Evolutionary conservation across 1,140 invertebrate genomes (phyloP).

Genomic region (Araneus ventricosus): DNA sequence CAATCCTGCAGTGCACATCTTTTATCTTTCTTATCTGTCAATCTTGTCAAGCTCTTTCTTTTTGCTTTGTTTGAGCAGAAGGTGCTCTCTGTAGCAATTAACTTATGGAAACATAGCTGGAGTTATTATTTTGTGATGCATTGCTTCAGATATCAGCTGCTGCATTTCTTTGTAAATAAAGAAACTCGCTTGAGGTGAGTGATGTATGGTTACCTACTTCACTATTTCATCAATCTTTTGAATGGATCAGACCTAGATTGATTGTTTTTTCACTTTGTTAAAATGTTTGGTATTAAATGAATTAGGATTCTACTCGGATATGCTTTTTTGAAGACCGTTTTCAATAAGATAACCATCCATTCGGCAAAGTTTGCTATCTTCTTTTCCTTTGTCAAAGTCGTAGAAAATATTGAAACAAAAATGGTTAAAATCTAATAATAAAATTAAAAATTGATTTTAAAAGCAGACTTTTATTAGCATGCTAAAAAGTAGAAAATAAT

Average conservation of each 20-base stretch:
- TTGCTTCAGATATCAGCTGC: background rate
- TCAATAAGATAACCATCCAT: too few species aligned
- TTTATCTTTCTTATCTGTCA: background rate
- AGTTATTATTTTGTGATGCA: background rate
- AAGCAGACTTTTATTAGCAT: too few species aligned
- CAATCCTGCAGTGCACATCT: background rate
- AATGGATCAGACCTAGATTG: background rate
- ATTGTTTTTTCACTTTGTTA: too few species aligned
- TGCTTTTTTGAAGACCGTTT: too few species aligned
- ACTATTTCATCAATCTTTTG: background rate
- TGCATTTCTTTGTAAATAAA: background rate
- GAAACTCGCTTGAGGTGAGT: background rate
- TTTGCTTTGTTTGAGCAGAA: background rate
- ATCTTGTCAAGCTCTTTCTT: conserved; percentile 2
- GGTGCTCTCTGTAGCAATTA: background rate
- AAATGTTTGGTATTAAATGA: too few species aligned
- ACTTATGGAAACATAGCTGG: background rate
- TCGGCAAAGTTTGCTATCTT: too few species aligned
- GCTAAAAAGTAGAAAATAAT: too few species aligned
- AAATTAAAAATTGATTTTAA: too few species aligned
- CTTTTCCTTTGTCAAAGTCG: too few species aligned
- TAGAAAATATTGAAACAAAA: too few species aligned
- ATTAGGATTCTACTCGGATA: too few species aligned
- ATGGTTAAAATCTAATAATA: too few species aligned
- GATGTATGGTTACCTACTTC: background rate